These are phyloP conservation scores for Stenchaetothrips biformis DNA, from an alignment of 2,888 invertebrate species.

Conservation along the genomic window DNA sequence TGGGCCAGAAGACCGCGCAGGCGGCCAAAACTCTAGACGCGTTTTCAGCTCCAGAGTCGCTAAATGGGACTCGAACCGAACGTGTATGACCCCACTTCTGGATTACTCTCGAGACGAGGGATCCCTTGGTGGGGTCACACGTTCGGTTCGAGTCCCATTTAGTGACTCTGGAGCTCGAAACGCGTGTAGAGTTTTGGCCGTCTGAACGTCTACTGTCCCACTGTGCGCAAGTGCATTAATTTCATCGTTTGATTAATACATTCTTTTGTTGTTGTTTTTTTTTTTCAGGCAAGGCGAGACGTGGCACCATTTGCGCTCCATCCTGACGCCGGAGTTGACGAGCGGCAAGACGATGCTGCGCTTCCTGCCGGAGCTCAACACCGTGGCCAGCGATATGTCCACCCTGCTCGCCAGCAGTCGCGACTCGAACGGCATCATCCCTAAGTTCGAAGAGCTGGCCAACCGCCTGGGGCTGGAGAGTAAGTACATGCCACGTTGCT, in stretches of 20 bases:
- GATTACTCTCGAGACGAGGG: too few relatives aligned
- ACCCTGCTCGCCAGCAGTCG: constrained; percentile 58
- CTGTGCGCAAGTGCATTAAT: too few relatives aligned
- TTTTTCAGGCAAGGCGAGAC: constrained; percentile 63
- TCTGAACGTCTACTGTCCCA: too few relatives aligned
- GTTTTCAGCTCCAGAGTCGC: too few relatives aligned
- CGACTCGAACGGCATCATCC: constrained; percentile 49
- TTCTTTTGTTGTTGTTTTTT: neutral
- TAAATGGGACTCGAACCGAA: too few relatives aligned
- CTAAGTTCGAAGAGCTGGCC: constrained; percentile 65
- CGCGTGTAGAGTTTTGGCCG: too few relatives aligned
- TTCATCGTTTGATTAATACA: neutral
- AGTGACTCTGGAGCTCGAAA: too few relatives aligned
- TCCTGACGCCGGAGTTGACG: constrained; percentile 68
- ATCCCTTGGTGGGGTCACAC: too few relatives aligned
- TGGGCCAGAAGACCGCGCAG: too few relatives aligned
- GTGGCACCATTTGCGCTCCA: constrained; percentile 68
- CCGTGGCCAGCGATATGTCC: constrained; percentile 72
- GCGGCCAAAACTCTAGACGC: too few relatives aligned
- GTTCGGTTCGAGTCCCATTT: too few relatives aligned
- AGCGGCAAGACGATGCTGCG: constrained; percentile 69
- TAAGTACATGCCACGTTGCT: constrained; percentile 45
- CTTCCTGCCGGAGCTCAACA: constrained; percentile 69
- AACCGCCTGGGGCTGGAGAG: constrained; percentile 76
- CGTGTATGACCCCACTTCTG: too few relatives aligned